Conservation (phyloP, 2,797 vertebrate genomes). For the Ispidina lecontei region DNA sequence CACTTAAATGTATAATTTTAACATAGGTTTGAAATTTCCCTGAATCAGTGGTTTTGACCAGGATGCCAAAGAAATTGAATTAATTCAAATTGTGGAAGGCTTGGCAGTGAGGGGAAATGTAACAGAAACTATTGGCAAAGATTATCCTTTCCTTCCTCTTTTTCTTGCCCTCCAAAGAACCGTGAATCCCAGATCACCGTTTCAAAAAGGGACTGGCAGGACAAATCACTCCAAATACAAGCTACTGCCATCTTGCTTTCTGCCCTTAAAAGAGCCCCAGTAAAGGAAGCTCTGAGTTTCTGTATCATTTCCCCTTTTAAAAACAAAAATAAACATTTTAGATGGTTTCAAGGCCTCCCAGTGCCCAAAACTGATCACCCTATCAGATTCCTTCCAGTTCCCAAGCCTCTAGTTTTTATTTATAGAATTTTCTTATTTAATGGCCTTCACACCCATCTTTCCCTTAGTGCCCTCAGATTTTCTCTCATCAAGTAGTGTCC, state of each 20-base stretch:
- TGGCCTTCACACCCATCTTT: neutral
- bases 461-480: neutral
- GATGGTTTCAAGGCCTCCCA: neutral
- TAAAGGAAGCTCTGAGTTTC: neutral
- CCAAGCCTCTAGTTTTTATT: neutral
- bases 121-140: slow-evolving; percentile 5
- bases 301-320: neutral
- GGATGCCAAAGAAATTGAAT: slow-evolving; percentile 26
- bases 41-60: slow-evolving; percentile 33
- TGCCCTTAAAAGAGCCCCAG: neutral
- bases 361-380: neutral
- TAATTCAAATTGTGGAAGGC: slow-evolving; percentile 1
- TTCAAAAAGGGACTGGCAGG: neutral
- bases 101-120: neutral
- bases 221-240: neutral
- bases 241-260: neutral
- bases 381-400: neutral
- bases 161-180: neutral
- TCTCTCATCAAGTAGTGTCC: neutral
- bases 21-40: neutral
- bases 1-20: neutral
- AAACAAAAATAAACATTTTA: neutral
- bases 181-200: neutral
- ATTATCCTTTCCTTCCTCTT: neutral
- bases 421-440: neutral